Percentiles rank a stretch among this genome's conserved stretches.
phyloP scores from a whole-genome alignment of 92 coral and sea anemone genomes.

The Phenganax subtilis region DNA sequence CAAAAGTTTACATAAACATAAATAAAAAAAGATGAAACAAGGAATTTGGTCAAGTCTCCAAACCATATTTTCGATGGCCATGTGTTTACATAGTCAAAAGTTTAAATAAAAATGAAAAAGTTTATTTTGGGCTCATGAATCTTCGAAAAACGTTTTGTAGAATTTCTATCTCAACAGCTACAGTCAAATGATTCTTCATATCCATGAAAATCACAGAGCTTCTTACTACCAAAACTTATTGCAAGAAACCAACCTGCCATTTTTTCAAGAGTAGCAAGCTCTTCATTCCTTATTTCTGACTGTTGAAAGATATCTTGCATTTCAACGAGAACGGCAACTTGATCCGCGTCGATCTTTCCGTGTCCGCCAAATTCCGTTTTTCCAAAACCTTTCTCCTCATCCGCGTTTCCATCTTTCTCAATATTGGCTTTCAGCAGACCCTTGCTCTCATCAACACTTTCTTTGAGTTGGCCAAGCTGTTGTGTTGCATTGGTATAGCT shows the following conservation, averaged over 20 bases:
- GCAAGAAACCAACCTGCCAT: constrained; percentile 2
- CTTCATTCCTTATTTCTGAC: constrained; percentile 20
- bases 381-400: not conserved
- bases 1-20: too few species aligned
- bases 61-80: too few species aligned
- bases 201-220: too few species aligned
- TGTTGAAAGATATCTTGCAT: constrained; percentile 33
- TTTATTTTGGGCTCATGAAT: too few species aligned
- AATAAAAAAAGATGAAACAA: too few species aligned
- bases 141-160: too few species aligned
- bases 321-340: constrained; percentile 14
- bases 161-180: too few species aligned
- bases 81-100: too few species aligned
- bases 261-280: constrained; percentile 20
- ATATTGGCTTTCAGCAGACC: constrained; percentile 26
- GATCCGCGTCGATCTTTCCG: not conserved
- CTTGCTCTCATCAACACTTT: constrained; percentile 25
- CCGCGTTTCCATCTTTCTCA: not conserved
- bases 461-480: constrained; percentile 23
- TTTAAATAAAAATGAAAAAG: too few species aligned
- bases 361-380: not conserved
- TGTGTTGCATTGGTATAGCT: constrained; percentile 15
- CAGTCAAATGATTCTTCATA: too few species aligned
- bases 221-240: too few species aligned
- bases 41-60: too few species aligned